phyloP scores from a whole-genome alignment of 2,113 vertebrate species.

The Bucco capensis region DNA sequence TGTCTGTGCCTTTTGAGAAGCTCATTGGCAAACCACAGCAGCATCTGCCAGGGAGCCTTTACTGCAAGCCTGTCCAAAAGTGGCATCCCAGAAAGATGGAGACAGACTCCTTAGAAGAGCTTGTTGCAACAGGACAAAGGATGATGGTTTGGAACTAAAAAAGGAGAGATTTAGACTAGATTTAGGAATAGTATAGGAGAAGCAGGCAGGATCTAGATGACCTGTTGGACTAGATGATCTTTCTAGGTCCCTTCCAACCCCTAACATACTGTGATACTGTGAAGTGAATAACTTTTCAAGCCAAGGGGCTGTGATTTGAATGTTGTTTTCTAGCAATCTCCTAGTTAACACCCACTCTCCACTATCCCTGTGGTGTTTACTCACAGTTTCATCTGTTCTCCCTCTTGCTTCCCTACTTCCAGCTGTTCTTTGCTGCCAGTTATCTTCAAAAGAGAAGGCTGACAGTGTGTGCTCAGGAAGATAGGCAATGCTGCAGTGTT shows the following conservation, averaged over 20 bases:
- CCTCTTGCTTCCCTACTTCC: neutral
- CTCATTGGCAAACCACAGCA: neutral
- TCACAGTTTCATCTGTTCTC: conserved; percentile 1
- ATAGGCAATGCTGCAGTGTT: conserved; percentile 9
- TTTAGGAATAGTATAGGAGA: no score
- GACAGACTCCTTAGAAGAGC: no score
- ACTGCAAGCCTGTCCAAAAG: no score
- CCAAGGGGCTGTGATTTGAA: neutral
- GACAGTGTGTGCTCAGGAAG: neutral
- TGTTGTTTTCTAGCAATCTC: conserved; percentile 27
- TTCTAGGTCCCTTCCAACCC: no score
- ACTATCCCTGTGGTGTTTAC: neutral
- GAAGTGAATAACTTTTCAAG: neutral
- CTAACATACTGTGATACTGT: no score
- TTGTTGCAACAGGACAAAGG: no score
- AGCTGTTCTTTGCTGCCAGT: conserved; percentile 42
- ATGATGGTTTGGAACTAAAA: no score
- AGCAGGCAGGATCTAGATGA: no score
- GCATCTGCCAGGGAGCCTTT: no score
- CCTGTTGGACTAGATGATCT: no score
- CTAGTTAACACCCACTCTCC: neutral
- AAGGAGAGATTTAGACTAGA: no score
- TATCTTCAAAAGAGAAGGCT: conserved; percentile 42
- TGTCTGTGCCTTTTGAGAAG: neutral
- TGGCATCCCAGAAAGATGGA: no score